These are phyloP conservation scores for Rattus norvegicus DNA, from an alignment of 2,113 vertebrate species.

Conservation along the genomic window DNA sequence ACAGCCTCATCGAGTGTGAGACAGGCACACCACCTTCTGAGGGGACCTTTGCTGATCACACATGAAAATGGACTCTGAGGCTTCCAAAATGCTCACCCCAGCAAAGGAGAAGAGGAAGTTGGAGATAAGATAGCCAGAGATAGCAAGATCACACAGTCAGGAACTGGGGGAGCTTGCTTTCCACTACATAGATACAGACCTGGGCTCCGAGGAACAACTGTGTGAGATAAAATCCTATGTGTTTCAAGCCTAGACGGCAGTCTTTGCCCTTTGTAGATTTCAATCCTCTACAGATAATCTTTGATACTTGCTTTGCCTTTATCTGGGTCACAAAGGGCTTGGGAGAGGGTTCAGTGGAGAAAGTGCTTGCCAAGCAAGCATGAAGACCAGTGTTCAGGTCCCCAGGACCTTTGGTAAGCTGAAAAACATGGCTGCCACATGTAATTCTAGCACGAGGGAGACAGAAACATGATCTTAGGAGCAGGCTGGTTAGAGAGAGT, in stretches of 20 bases:
- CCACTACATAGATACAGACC: neutral
- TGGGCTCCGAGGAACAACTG: neutral
- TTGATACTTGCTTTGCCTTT: neutral
- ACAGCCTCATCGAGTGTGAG: neutral
- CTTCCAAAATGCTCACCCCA: neutral
- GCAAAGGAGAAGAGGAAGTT: neutral
- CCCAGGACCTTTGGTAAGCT: no score
- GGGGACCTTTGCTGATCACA: neutral
- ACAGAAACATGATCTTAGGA: neutral
- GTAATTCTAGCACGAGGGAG: neutral
- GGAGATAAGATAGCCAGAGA: neutral
- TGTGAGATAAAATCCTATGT: neutral
- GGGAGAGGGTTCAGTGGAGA: neutral
- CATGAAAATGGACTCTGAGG: fast-evolving
- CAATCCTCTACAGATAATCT: neutral
- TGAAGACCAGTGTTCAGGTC: neutral
- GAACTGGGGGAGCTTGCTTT: neutral
- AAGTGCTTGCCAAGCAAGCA: neutral
- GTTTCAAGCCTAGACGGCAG: neutral
- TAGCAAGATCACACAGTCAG: neutral
- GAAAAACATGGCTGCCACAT: neutral
- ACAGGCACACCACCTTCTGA: neutral
- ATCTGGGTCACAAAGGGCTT: neutral
- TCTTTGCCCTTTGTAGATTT: neutral
- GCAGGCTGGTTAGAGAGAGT: neutral